These are phyloP conservation scores for Siniperca chuatsi DNA, from an alignment of 2,113 vertebrate species.

Conservation along the genomic window DNA sequence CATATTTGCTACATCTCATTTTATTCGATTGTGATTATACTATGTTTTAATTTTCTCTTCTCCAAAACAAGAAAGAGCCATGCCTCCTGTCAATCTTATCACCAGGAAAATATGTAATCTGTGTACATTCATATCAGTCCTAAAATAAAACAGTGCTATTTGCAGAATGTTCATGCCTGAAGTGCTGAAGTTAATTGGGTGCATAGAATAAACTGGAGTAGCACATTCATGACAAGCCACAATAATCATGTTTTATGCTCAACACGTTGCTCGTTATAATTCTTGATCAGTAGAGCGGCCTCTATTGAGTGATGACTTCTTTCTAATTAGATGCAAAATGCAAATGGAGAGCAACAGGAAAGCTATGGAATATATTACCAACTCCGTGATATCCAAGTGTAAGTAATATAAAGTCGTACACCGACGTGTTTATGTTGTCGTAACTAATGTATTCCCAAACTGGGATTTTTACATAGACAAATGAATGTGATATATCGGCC, in stretches of 20 bases:
- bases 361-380: constrained; percentile 57
- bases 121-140: constrained; percentile 20
- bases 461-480: constrained; percentile 36
- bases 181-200: constrained; percentile 74
- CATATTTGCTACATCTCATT: background rate
- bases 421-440: constrained; percentile 10
- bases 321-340: constrained; percentile 76
- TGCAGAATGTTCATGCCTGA: constrained; percentile 59
- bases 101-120: constrained; percentile 14
- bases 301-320: constrained; percentile 58
- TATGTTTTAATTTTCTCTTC: background rate
- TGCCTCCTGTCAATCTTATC: constrained; percentile 18
- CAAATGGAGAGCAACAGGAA: constrained; percentile 51
- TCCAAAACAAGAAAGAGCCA: background rate
- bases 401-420: constrained; percentile 22
- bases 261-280: constrained; percentile 69
- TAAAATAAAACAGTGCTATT: constrained; percentile 46
- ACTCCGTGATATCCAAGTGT: background rate
- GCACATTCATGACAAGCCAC: constrained; percentile 56
- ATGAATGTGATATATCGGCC: constrained; percentile 43
- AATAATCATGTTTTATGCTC: constrained; percentile 68
- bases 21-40: background rate
- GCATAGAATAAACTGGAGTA: constrained; percentile 54
- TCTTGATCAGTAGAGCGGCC: constrained; percentile 61
- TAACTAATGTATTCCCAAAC: constrained; percentile 31